Base-by-base conservation (phyloP, 2,888 invertebrate species). In the Metacarcinus magister region DNA sequence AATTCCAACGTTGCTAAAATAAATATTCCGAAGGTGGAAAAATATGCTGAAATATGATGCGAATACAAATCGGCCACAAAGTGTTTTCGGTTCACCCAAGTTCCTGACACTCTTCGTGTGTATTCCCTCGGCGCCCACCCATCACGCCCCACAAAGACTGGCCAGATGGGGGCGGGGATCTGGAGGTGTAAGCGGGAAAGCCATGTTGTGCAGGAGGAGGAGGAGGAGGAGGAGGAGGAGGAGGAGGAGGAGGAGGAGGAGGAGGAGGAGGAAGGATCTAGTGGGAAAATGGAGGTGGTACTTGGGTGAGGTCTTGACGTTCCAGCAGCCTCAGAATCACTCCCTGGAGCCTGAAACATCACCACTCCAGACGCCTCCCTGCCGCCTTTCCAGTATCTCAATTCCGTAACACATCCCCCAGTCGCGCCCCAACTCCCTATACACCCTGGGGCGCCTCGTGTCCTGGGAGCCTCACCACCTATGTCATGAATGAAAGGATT, bases 51-150 rank as follows among this genome's bases (percentile, higher is more conserved):
- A 67, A 67, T 23, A 67, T n/a, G 67, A 67, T 23, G 67, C 19
- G 67, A 67, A 67, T 67, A 67, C 67, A 67, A 67, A 67, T 67
- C 67, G 67, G 19, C 67, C 67, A 67, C 67, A 67, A 67, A 67
- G 23, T 67, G 67, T 67, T 67, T 67, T 23, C 67, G 67, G 67
- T 67, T 67, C 67, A 67, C 67, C 67, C 67, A 67, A 67, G 67
- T 67, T 67, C 23, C 67, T n/a, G n/a, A 67, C 23, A 67, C 67
- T 67, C 10, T 23, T 67, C 67, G 23, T 67, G 67, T 67, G 67
- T 67, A 67, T 67, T 67, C 67, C 23, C 67, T 19, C 67, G 67
- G 67, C 67, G 67, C 67, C 67, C 67, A 23, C 67, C 10, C 67
- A 67, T 67, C 67, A 67, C 67, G 67, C 19, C 67, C 67, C 67